Evolutionary conservation across 2,797 vertebrate species (phyloP).

Genomic region (Malurus splendens): DNA sequence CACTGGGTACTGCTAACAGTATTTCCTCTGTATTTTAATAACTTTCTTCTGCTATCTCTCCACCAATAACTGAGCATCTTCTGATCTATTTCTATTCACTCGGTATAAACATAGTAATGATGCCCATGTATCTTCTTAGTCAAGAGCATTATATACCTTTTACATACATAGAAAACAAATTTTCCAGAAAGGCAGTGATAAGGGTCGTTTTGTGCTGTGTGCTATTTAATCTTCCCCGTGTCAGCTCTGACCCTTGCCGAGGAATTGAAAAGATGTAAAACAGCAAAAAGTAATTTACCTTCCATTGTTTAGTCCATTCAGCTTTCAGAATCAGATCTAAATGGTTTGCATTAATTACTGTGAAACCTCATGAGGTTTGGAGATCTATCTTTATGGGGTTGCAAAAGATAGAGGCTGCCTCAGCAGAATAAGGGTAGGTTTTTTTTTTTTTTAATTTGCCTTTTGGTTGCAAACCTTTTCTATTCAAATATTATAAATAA

Average conservation of each 20-base stretch:
- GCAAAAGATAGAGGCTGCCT: constrained; percentile 24
- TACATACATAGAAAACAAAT: constrained; percentile 60
- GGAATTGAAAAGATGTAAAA: constrained; percentile 63
- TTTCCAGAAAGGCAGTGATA: constrained; percentile 50
- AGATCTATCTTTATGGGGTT: constrained; percentile 1
- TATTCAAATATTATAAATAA: background rate
- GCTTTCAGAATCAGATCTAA: constrained; percentile 62
- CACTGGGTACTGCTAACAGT: constrained; percentile 73
- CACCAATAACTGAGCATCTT: constrained; percentile 75
- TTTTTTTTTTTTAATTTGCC: background rate
- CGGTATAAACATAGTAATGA: constrained; percentile 68
- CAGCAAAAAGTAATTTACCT: constrained; percentile 58
- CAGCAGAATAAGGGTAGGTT: background rate
- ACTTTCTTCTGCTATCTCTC: constrained; percentile 82
- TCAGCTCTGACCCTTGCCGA: constrained; percentile 41
- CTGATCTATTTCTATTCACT: constrained; percentile 80
- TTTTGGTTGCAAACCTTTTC: background rate
- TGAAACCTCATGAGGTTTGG: constrained; percentile 41
- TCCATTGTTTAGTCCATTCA: constrained; percentile 65
- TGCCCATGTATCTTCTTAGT: constrained; percentile 47
- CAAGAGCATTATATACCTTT: constrained; percentile 50
- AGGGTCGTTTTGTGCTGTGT: constrained; percentile 49
- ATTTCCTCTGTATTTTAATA: constrained; percentile 86
- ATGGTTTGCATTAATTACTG: constrained; percentile 62
- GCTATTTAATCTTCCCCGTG: constrained; percentile 55